phyloP scores from a whole-genome alignment of 2,113 vertebrate species.

The Plecturocebus donacophilus region DNA sequence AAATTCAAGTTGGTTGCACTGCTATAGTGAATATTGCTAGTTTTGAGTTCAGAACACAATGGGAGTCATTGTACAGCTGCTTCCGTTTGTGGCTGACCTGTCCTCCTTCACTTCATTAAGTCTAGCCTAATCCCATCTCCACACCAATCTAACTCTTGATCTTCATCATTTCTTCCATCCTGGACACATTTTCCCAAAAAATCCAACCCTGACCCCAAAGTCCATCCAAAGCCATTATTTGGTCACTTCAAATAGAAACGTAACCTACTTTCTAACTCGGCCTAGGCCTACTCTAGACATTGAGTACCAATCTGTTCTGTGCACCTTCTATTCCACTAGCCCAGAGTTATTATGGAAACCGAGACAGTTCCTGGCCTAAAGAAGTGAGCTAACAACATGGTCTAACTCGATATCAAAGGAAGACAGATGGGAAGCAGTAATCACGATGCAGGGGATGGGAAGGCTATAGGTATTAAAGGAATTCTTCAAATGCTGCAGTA shows the following conservation, averaged over 20 bases:
- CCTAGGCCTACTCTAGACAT: neutral
- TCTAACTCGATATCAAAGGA: neutral
- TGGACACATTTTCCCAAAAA: neutral
- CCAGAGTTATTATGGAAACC: neutral
- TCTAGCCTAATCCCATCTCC: neutral
- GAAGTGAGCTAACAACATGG: neutral
- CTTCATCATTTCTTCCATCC: neutral
- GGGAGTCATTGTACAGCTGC: neutral
- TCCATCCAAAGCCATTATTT: neutral
- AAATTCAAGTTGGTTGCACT: neutral
- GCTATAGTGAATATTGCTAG: neutral
- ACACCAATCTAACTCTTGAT: neutral
- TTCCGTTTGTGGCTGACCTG: neutral
- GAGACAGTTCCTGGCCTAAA: neutral
- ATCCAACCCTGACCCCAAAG: neutral
- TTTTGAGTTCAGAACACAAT: neutral
- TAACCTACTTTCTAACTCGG: neutral
- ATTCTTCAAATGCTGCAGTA: neutral
- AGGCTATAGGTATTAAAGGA: neutral
- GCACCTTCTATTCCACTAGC: neutral
- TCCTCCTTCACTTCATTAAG: neutral
- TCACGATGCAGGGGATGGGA: neutral
- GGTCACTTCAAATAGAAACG: neutral
- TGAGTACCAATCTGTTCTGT: neutral
- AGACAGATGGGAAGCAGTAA: neutral